Conservation (phyloP, 2,888 invertebrate genomes). For the Pemphredon lugubris region DNA sequence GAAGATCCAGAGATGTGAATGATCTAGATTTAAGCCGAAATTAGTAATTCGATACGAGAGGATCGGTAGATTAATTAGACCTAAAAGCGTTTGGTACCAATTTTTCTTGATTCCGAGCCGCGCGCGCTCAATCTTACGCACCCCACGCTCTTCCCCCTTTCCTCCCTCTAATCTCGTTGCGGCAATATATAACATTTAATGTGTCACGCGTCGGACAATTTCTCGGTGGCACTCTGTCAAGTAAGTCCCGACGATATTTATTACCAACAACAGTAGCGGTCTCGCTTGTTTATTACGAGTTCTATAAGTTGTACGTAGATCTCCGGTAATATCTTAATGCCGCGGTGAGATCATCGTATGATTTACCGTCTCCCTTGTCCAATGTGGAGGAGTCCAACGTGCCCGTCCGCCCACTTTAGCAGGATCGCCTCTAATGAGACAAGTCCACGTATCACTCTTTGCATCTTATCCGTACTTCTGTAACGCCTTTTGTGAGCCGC, state of each 20-base stretch:
- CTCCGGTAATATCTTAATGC: conserved; percentile 42
- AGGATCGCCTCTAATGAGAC: conserved; percentile 32
- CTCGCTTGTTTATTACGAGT: conserved; percentile 45
- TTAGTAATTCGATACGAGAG: no score
- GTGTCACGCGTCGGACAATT: conserved; percentile 48
- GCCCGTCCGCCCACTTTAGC: conserved; percentile 43
- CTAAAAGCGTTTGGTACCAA: no score
- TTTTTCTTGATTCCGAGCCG: no score
- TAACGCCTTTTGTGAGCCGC: conserved; percentile 11
- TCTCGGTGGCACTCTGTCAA: conserved; percentile 16
- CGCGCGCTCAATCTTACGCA: no score
- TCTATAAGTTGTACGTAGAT: conserved; percentile 23
- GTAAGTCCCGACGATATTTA: conserved; percentile 48
- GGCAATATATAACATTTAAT: conserved; percentile 31
- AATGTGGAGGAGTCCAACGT: conserved; percentile 30
- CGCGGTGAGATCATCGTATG: conserved; percentile 47
- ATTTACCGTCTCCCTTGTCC: conserved; percentile 46
- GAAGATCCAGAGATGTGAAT: no score
- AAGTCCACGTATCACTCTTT: conserved; percentile 9
- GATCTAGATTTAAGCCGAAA: no score
- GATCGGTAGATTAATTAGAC: no score
- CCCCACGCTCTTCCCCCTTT: no score
- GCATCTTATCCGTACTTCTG: conserved; percentile 1
- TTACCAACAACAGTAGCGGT: conserved; percentile 34
- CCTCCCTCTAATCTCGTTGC: conserved; percentile 16